Evolutionary conservation across 2,797 vertebrate genomes (phyloP), one percentile per base, ranked within the genome.

Genomic region (Miichthys miiuy): DNA sequence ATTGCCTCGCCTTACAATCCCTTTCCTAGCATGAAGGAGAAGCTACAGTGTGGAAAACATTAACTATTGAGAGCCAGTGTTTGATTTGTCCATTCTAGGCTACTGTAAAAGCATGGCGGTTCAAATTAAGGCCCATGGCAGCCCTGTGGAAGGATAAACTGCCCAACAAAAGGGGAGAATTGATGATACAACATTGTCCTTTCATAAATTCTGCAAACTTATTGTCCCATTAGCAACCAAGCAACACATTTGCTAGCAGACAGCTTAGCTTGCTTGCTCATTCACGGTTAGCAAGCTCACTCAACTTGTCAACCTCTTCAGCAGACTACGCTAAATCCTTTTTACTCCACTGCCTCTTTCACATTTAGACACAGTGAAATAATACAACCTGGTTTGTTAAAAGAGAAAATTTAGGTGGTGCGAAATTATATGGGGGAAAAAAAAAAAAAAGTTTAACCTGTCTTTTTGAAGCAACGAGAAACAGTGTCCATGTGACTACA

Each of bases 381-480:
- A 20, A 10, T 23, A 20, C 9, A 34, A 57, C 41, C 44, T 48
- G 27, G 55, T 73, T 50, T 52, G 30, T 47, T 42, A 13, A 67
- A 21, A 55, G 38, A 3, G 5, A 66, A 63, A 78, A 57, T 64
- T 47, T 47, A 20, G 48, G 6, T 50, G 23, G 12, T 66, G 52
- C 62, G 48, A 25, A 5, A 25, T 30, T 48, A 42, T 63, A 68
- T 58, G 38, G 44, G 70, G 5, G 6, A 6, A 30, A 27, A 30
- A 30, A 30, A 30, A 30, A 51, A 50, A 20, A 54, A 48, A 54
- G 38, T 51, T 20, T 20, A 75, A 78, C 57, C 56, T 63, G 60
- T 77, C 27, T 21, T 57, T 78, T 72, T 79, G 74, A 67, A 76
- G 44, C 9, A 30, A 72, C 6, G 3, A 58, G 38, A 63, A 66